Conservation (phyloP, 2,888 invertebrate species). For the Xylocampa areola region DNA sequence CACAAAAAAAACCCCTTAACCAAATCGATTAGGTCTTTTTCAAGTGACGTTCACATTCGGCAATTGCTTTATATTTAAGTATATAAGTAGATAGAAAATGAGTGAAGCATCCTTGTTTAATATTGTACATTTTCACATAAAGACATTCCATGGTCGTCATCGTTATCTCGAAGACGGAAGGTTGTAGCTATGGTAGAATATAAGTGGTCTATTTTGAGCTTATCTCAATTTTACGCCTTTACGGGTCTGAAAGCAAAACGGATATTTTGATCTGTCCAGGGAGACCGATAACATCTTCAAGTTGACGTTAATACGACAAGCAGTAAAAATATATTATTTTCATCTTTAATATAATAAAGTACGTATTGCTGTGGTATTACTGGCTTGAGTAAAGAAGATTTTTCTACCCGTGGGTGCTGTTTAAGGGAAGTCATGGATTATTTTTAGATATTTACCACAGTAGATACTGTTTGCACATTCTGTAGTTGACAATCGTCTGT, state of each 20-base stretch:
- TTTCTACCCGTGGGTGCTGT: no score
- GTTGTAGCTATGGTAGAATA: conserved; percentile 25
- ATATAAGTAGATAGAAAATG: no score
- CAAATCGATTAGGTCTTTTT: no score
- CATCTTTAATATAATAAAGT: conserved; percentile 32
- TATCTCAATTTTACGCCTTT: conserved; percentile 83
- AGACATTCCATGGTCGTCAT: conserved; percentile 18
- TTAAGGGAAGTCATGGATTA: no score
- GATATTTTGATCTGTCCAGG: conserved; percentile 79
- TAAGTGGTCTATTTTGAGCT: conserved; percentile 68
- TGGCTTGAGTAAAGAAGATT: no score
- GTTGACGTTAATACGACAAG: conserved; percentile 80
- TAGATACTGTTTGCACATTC: no score
- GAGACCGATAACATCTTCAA: conserved; percentile 78
- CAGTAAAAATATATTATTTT: conserved; percentile 62
- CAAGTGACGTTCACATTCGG: no score
- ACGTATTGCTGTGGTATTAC: no score
- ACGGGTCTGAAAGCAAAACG: conserved; percentile 76
- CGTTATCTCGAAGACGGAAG: conserved; percentile 36
- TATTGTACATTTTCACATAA: not conserved
- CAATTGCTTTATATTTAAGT: no score
- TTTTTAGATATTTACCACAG: no score
- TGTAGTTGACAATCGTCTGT: no score
- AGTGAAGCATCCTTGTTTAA: not conserved
- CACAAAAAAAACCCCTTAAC: no score